These are phyloP conservation scores for Andrena haemorrhoa DNA, from an alignment of 2,888 invertebrate species.

Conservation along the genomic window DNA sequence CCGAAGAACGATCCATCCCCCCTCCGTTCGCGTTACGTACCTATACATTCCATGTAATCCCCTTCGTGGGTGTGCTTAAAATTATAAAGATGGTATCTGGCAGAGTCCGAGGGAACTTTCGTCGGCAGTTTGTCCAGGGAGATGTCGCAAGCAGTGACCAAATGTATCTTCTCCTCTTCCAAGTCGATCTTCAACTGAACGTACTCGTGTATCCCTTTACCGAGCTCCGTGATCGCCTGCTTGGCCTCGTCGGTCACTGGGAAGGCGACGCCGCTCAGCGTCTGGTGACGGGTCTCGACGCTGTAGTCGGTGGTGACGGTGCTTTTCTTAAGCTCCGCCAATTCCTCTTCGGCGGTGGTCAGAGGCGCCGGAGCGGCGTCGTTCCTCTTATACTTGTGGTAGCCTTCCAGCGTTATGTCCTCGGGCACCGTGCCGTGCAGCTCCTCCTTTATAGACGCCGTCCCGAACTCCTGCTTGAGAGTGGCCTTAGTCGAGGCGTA, in stretches of 20 bases:
- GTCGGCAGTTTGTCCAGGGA: slow-evolving; percentile 89
- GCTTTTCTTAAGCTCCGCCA: slow-evolving; percentile 91
- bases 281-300: slow-evolving; percentile 94
- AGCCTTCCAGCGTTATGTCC: slow-evolving; percentile 93
- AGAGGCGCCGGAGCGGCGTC: slow-evolving; percentile 95
- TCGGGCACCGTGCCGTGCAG: slow-evolving; percentile 94
- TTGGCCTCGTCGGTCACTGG: slow-evolving; percentile 94
- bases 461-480: slow-evolving; percentile 97
- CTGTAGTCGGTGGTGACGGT: slow-evolving; percentile 90
- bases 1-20: slow-evolving; percentile 5
- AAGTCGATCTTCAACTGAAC: slow-evolving; percentile 95
- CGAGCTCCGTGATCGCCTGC: slow-evolving; percentile 91
- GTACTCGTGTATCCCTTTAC: slow-evolving; percentile 92
- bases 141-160: slow-evolving; percentile 91
- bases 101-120: slow-evolving; percentile 93
- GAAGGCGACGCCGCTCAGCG: slow-evolving; percentile 95
- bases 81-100: slow-evolving; percentile 96
- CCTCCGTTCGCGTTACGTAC: slow-evolving; percentile 85
- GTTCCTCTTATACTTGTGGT: slow-evolving; percentile 91
- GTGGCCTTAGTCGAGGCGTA: slow-evolving; percentile 99
- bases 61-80: slow-evolving; percentile 98
- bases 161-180: slow-evolving; percentile 94
- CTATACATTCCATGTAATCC: slow-evolving; percentile 93
- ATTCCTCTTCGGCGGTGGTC: slow-evolving; percentile 94
- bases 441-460: slow-evolving; percentile 97